These are phyloP conservation scores for Falco punctatus DNA, from an alignment of 2,113 vertebrate genomes.

Conservation along the genomic window DNA sequence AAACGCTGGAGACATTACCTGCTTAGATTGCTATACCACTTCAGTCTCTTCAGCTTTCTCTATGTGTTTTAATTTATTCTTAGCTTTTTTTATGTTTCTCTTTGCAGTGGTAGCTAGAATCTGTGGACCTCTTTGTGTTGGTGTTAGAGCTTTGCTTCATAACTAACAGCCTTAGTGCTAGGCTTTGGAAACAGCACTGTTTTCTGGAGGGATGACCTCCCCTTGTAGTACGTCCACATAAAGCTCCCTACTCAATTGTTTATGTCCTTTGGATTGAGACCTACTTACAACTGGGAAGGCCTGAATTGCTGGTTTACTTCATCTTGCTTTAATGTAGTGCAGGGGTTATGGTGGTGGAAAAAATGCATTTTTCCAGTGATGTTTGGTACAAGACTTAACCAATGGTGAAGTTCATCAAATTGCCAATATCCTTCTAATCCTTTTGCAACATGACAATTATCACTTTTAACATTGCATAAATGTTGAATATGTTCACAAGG, in stretches of 20 bases:
- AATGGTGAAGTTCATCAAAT: background rate
- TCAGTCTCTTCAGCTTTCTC: background rate
- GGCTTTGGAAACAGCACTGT: background rate
- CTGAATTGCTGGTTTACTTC: background rate
- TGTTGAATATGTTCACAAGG: background rate
- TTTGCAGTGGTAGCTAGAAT: background rate
- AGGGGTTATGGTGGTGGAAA: background rate
- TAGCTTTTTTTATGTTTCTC: background rate
- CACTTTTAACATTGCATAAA: background rate
- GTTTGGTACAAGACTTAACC: background rate
- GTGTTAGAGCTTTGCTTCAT: background rate
- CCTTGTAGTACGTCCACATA: too few relatives aligned
- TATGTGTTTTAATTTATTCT: accelerated
- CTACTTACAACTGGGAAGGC: background rate
- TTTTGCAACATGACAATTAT: background rate
- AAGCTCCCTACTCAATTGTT: background rate
- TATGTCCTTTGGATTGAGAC: background rate
- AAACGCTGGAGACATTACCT: background rate
- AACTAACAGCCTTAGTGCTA: background rate
- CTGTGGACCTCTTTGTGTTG: background rate
- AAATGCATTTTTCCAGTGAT: background rate
- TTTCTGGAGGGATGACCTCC: background rate
- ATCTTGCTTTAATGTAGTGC: background rate
- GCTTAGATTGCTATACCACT: background rate
- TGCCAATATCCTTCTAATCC: background rate